These are phyloP conservation scores for Brachionus asplanchnoidis DNA, from an alignment of 1,140 invertebrate species.

Conservation along the genomic window DNA sequence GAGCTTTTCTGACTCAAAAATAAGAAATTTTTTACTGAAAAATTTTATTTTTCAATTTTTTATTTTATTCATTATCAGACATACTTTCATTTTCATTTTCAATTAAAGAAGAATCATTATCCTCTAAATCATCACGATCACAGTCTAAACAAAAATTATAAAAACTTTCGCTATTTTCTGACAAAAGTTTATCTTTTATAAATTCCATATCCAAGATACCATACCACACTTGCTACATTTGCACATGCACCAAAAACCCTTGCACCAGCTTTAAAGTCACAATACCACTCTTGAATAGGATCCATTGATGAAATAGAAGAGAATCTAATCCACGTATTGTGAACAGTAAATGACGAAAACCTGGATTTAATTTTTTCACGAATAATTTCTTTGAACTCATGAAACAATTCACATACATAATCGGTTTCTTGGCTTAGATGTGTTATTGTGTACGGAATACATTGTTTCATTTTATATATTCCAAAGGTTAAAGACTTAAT, in stretches of 20 bases:
- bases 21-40: too few relatives aligned
- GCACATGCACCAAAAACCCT: not conserved
- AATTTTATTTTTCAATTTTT: too few relatives aligned
- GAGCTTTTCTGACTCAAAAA: too few relatives aligned
- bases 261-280: not conserved
- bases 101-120: not conserved
- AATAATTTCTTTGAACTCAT: not conserved
- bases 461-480: not conserved
- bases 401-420: not conserved
- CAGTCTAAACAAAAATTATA: not conserved
- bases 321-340: conserved; percentile 1
- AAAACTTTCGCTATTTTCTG: not conserved
- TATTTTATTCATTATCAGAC: too few relatives aligned
- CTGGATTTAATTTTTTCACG: not conserved
- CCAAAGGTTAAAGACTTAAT: not conserved
- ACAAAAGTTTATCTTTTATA: not conserved
- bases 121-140: too few relatives aligned
- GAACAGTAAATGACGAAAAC: not conserved
- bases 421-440: not conserved
- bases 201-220: not conserved
- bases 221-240: not conserved
- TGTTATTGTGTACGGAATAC: not conserved
- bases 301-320: not conserved
- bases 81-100: not conserved
- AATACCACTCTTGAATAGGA: not conserved